Base-by-base conservation (phyloP, 2,888 invertebrate species). In the Byasa hedistus region DNA sequence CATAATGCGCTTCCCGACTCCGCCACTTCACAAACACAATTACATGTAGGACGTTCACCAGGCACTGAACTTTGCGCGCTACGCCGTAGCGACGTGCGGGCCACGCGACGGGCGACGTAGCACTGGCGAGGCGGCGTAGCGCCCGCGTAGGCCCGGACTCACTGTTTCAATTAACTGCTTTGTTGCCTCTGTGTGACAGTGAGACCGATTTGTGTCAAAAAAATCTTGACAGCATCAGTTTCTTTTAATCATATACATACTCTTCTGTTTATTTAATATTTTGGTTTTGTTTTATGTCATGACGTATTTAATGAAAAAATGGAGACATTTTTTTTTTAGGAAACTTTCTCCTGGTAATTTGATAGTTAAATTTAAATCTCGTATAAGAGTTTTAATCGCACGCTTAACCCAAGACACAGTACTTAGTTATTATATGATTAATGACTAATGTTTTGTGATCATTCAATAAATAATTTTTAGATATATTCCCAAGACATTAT, bases 101-200 rank as follows among this genome's bases (percentile, higher is more conserved):
- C 88, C 85, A 88, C 89, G 85, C 89, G 88, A 76, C 85, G 87
- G 77, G 79, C 82, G 77, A 76, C 87, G 89, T 87, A 89, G 89
- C 85, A 91, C 91, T 91, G 89, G 78, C 87, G 79, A 73, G 77
- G 76, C 80, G 79, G 78, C 77, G 79, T 74, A 76, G 78, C 74
- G 72, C 77, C 76, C 73, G 77, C 75, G 75, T 67, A 67, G 67
- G 67, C 64, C 64, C 60, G 44, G 67, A 63, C 78, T 76, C 81
- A 78, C 79, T 80, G 80, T 87, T 87, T 86, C 88, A 89, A 89
- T 90, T 87, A 89, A 86, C 85, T 86, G 86, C 83, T 86, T 86
- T 89, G 88, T 85, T 86, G 86, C 85, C 74, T 82, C 79, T 76
- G 75, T 80, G 79, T 81, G 79, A 83, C 76, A 78, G 77, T 73